Base-by-base conservation (phyloP, 2,113 vertebrate genomes). In the Bagarius yarrelli region DNA sequence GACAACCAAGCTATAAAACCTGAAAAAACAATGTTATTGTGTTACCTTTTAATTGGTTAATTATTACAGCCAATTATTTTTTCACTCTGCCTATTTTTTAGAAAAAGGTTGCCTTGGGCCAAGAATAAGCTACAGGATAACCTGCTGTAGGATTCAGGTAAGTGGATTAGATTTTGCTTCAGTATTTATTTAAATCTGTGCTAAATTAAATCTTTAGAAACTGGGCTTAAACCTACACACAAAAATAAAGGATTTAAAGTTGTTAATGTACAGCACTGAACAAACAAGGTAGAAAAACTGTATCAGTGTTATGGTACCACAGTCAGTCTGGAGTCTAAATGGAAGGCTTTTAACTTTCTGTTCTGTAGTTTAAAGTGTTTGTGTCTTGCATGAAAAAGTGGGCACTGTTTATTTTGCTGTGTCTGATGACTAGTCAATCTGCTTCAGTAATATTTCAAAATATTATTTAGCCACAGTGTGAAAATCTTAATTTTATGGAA, bases 51-150 rank as follows among this genome's bases (percentile, higher is more conserved):
- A 55, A 73, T 2, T 11, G 23, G 50, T 11, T 15, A 21, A 32
- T 32, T 73, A 55, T 32, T 50, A 73, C 32, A 73, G 25, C 9
- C 30, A 55, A 4, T 27, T 59, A 44, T 76, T 59, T 76, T 14
- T n/a, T n/a, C n/a, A n/a, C 6, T 44, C 34, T 76, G 14, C 34
- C 14, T 76, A 2, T 56, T 11, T 76, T 76, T 76, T 76, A 76
- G 73, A 55, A 15, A 59, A 44, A 59, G n/a, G 73, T 76, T 76
- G 32, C 32, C 55, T 59, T 76, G 73, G 55, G 34, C 23, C n/a
- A 40, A 59, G 44, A 76, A 76, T 59, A 21, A 59, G 53, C 55
- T 27, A 59, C 47, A 76, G 11, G 2, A 25, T 76, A 76, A 57
- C 55, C 5, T n/a, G 9, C 71, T 4, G 30, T 74, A 36, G 55